Conservation (phyloP, 2,113 vertebrate species). For the Stictonetta naevosa region DNA sequence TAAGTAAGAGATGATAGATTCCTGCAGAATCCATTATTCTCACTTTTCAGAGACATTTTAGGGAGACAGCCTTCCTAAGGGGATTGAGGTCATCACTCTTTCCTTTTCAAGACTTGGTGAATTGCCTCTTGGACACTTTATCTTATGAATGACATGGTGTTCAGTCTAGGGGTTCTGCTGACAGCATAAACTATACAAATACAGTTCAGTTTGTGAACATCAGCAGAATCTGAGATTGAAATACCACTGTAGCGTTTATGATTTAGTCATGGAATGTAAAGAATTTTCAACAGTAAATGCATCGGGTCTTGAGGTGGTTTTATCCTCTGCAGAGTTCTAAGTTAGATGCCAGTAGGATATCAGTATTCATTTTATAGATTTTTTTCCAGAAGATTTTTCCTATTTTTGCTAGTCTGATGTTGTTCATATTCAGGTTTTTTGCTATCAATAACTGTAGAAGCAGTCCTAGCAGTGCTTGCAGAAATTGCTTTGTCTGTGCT, state of each 20-base stretch:
- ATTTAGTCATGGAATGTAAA: conserved; percentile 66
- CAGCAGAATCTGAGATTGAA: conserved; percentile 66
- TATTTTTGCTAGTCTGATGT: neutral
- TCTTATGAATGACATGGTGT: neutral
- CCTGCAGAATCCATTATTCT: conserved; percentile 11
- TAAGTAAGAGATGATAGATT: conserved; percentile 1
- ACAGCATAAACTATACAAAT: neutral
- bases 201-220: neutral
- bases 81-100: conserved; percentile 50
- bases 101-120: conserved; percentile 20
- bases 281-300: conserved; percentile 67
- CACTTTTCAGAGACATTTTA: neutral
- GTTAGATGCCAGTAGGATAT: conserved; percentile 46
- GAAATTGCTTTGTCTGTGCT: conserved; percentile 60
- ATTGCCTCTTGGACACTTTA: conserved; percentile 47
- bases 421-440: neutral
- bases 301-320: conserved; percentile 61
- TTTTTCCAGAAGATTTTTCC: neutral
- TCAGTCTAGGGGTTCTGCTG: conserved; percentile 67
- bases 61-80: conserved; percentile 24
- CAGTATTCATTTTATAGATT: conserved; percentile 50
- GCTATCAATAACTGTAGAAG: conserved; percentile 36
- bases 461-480: conserved; percentile 22
- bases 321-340: conserved; percentile 48
- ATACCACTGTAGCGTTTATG: neutral